These are phyloP conservation scores for Geodia barretti DNA, from an alignment of 37 sponge, comb jelly and placozoan species.

Conservation along the genomic window DNA sequence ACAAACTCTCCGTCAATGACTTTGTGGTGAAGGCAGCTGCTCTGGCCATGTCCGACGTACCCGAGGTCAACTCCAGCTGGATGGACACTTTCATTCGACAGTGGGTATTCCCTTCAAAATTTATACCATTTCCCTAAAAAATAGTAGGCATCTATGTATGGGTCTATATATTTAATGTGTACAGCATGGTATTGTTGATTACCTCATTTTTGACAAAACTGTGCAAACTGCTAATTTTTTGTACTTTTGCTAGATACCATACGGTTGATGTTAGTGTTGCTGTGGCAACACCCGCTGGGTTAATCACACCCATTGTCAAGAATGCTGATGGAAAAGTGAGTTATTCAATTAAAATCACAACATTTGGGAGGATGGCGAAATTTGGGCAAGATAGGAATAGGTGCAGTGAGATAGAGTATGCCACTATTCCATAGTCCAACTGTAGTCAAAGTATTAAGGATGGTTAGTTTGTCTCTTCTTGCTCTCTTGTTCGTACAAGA, in stretches of 20 bases:
- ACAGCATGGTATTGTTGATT: too few species aligned
- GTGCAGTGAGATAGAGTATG: background rate
- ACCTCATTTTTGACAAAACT: too few species aligned
- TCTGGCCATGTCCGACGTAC: slow-evolving; percentile 74
- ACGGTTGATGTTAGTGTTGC: slow-evolving; percentile 94
- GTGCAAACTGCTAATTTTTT: too few species aligned
- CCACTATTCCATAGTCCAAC: background rate
- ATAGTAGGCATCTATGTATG: slow-evolving; percentile 13
- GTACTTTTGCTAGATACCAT: slow-evolving; percentile 64
- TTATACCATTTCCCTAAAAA: too few species aligned
- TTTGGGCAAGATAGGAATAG: too few species aligned
- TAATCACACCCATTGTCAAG: slow-evolving; percentile 96
- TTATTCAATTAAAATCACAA: too few species aligned
- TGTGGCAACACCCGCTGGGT: slow-evolving; percentile 92
- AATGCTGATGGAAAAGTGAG: slow-evolving; percentile 86
- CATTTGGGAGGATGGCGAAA: too few species aligned
- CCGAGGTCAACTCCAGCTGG: slow-evolving; percentile 96
- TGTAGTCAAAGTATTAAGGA: too few species aligned
- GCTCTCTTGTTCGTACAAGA: too few species aligned
- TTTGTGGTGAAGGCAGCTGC: slow-evolving; percentile 95
- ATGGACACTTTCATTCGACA: slow-evolving; percentile 78
- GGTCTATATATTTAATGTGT: slow-evolving; percentile 3
- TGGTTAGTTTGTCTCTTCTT: too few species aligned
- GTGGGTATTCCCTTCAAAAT: too few species aligned
- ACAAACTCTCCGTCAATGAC: slow-evolving; percentile 93